These are phyloP conservation scores for Eumeta japonica DNA, from an alignment of 1,140 invertebrate genomes.

Conservation along the genomic window DNA sequence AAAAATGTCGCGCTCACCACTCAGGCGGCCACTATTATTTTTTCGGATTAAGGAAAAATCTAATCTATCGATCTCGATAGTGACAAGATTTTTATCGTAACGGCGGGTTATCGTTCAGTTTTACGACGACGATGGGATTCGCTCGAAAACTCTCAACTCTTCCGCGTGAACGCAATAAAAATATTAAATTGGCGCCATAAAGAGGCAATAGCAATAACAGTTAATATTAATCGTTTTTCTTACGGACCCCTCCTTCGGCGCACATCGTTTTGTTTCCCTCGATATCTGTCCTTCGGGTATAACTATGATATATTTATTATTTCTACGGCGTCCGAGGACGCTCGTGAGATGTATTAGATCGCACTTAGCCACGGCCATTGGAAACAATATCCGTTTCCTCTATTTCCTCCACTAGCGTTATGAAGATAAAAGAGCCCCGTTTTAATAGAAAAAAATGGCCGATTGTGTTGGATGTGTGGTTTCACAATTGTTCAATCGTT, in stretches of 20 bases:
- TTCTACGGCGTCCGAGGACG: conserved; percentile 38
- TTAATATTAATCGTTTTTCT: conserved; percentile 58
- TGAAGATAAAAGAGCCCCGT: no score
- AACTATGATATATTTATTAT: conserved; percentile 56
- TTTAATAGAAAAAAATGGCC: no score
- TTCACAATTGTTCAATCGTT: no score
- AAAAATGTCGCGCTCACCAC: no score
- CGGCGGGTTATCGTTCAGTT: not conserved
- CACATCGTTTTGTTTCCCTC: conserved; percentile 36
- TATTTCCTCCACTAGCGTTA: not conserved
- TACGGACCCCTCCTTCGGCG: conserved; percentile 39
- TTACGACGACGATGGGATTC: conserved; percentile 21
- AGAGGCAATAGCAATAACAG: conserved; percentile 48
- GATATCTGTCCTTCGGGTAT: conserved; percentile 42
- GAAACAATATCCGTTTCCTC: conserved; percentile 11
- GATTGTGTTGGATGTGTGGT: no score
- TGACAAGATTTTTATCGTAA: not conserved
- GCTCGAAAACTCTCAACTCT: conserved; percentile 27
- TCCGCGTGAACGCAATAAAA: conserved; percentile 35
- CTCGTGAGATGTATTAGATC: conserved; percentile 43
- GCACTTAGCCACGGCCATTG: conserved; percentile 17
- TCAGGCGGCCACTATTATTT: no score
- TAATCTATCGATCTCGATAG: not conserved
- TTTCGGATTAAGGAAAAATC: no score
- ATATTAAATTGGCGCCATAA: conserved; percentile 40